These are phyloP conservation scores for Diorhabda carinulata DNA, from an alignment of 1,140 invertebrate species.

Conservation along the genomic window DNA sequence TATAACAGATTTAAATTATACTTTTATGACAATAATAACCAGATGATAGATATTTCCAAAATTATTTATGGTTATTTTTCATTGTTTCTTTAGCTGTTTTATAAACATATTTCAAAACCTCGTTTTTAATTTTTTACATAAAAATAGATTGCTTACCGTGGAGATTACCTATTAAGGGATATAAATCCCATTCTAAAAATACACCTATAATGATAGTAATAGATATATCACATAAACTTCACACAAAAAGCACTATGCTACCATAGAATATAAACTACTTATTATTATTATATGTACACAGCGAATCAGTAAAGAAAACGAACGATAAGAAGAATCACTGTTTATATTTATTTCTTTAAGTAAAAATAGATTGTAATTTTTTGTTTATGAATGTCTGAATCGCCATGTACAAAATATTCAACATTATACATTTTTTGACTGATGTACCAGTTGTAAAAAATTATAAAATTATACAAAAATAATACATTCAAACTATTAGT, in stretches of 20 bases:
- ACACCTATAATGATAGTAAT: conserved; percentile 43
- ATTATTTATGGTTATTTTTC: no score
- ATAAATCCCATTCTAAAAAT: conserved; percentile 19
- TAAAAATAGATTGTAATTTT: neutral
- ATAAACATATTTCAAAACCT: no score
- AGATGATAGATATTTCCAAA: no score
- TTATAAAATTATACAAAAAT: conserved; percentile 46
- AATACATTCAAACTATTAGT: conserved; percentile 35
- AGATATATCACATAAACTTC: conserved; percentile 51
- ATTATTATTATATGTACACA: conserved; percentile 23
- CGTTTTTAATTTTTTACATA: neutral
- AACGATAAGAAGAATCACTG: neutral
- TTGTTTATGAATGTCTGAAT: neutral
- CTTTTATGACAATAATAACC: no score
- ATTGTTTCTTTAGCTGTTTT: no score
- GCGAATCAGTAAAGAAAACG: neutral
- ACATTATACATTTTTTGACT: conserved; percentile 25
- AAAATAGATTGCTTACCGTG: conserved; percentile 9
- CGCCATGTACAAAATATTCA: conserved; percentile 10
- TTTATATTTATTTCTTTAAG: neutral
- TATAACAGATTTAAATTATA: no score
- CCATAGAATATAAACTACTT: conserved; percentile 40
- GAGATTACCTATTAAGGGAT: conserved; percentile 19
- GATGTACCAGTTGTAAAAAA: conserved; percentile 34
- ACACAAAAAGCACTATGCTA: conserved; percentile 50